Conservation (phyloP, 2,888 invertebrate genomes). For the Tinea pellionella region DNA sequence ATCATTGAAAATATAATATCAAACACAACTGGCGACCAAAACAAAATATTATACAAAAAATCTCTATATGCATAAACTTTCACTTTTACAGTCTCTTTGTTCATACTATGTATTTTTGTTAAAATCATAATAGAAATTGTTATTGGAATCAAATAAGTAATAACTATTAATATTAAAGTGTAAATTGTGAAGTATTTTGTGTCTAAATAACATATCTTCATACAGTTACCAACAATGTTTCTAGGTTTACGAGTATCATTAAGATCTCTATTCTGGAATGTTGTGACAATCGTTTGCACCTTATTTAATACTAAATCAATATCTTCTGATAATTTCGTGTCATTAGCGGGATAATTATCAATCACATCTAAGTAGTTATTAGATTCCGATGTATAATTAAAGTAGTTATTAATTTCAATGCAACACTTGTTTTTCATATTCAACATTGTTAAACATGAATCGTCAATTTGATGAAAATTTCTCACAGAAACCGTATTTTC, state of each 20-base stretch:
- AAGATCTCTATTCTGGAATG: constrained; percentile 29
- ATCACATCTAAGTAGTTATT: constrained; percentile 34
- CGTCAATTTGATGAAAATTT: constrained; percentile 20
- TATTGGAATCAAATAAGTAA: constrained; percentile 56
- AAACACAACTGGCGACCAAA: constrained; percentile 61
- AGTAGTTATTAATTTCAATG: constrained; percentile 17
- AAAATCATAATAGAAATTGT: constrained; percentile 49
- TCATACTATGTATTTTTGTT: constrained; percentile 48
- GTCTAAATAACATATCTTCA: constrained; percentile 48
- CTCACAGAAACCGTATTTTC: constrained; percentile 29
- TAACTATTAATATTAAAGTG: constrained; percentile 41
- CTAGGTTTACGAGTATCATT: constrained; percentile 35
- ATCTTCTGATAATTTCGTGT: constrained; percentile 25
- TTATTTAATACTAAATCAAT: constrained; percentile 38
- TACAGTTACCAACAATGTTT: constrained; percentile 28
- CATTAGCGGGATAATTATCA: constrained; percentile 25
- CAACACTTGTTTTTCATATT: constrained; percentile 37
- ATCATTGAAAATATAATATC: constrained; percentile 51
- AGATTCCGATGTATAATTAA: constrained; percentile 29
- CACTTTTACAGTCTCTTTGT: constrained; percentile 35
- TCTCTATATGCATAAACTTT: constrained; percentile 49
- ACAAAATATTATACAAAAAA: constrained; percentile 50
- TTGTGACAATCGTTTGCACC: constrained; percentile 39
- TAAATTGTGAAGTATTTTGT: constrained; percentile 45
- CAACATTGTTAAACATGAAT: constrained; percentile 39